Evolutionary conservation across 2,113 vertebrate genomes (phyloP), one percentile per base, ranked within the genome.

Genomic region (Anoplopoma fimbria): DNA sequence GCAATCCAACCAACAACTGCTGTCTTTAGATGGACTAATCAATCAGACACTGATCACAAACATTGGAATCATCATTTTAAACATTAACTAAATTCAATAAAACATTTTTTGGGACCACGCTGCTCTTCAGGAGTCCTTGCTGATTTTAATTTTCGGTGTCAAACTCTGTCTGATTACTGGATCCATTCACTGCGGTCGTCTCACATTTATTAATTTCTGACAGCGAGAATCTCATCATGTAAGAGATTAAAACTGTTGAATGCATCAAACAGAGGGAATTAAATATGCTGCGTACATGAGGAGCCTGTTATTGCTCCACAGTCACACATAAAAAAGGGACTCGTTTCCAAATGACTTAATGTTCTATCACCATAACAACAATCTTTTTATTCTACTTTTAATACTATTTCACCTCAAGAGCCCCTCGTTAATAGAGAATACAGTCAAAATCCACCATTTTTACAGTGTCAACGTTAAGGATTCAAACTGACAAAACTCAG

Each of bases 111-210:
- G 38, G 27, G 2, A 7, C 4, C 4, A 10, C 19, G 1, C 27
- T 17, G 67, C 4, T 55, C 47, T 65, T 57, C 49, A 8, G 45
- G 47, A 14, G 69, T 73, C 69, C 36, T 65, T 57, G 68, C 33
- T 40, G n/a, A 17, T 45, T 72, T 64, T 47, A 12, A 63, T 55
- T 72, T 71, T 55, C 45, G 25, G 40, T 31, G 58, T 47, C 67
- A 51, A 63, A 63, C 21, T 31, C 10, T 36, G 4, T 40, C n/a
- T 31, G 70, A 73, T 29, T 40, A 73, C 53, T 73, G 70, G 70
- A 73, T 60, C 42, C 31, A n/a, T 29, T 67, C 40, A 31, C 53
- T 38, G 0, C 1, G 51, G 17, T 47, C 29, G 4, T 13, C 47
- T 34, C 29, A 13, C 49, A 60, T 36, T 1, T 47, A 47, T 60